Percentiles rank a stretch among this genome's conserved stretches.
Conservation (phyloP, 23 tunicate genomes). For the Oikopleura albicans region DNA sequence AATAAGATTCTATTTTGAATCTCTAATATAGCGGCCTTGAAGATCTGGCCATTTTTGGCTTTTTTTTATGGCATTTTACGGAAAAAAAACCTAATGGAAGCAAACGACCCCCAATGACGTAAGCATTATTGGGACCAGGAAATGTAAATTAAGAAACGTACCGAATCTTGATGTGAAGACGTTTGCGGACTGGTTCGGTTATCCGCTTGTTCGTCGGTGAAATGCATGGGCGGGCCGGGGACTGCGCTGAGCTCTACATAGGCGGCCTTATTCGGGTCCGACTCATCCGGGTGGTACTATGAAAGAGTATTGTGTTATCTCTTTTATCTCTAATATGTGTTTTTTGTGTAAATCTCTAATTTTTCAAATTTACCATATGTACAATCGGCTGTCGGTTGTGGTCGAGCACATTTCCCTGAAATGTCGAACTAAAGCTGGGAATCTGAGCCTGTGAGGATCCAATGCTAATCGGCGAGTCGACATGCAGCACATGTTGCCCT, state of each 20-base stretch:
- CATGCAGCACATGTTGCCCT: neutral
- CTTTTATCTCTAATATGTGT: too few species aligned
- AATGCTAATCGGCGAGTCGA: neutral
- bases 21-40: too few species aligned
- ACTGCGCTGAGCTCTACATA: neutral
- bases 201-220: neutral
- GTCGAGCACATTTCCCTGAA: conserved; percentile 1
- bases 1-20: too few species aligned
- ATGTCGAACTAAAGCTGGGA: neutral
- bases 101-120: too few species aligned
- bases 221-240: neutral
- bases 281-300: neutral
- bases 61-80: too few species aligned
- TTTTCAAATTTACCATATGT: neutral
- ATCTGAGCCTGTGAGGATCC: neutral
- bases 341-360: too few species aligned
- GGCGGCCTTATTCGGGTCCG: neutral
- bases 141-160: neutral
- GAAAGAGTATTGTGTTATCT: too few species aligned
- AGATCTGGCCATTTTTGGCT: too few species aligned
- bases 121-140: too few species aligned
- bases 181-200: neutral
- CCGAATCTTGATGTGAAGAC: neutral
- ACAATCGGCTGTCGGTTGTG: neutral
- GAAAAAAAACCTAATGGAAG: too few species aligned